Evolutionary conservation across 2,113 vertebrate genomes (phyloP).

Genomic region (Rhinichthys klamathensis): DNA sequence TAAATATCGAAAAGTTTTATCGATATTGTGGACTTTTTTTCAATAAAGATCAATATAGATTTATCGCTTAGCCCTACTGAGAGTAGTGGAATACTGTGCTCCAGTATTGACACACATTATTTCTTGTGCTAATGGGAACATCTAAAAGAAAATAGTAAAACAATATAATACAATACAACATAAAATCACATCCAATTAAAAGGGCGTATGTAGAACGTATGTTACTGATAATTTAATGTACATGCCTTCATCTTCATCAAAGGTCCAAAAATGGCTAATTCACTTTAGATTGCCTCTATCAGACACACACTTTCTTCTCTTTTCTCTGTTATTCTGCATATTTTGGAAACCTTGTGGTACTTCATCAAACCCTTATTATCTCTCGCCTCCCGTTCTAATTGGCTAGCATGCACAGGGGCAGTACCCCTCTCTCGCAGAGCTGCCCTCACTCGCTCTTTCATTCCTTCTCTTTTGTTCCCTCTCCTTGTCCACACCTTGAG

Average conservation of each 20-base stretch:
- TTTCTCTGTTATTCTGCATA: conserved; percentile 64
- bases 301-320: conserved; percentile 66
- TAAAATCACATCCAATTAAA: too few species aligned
- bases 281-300: conserved; percentile 77
- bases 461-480: conserved; percentile 24
- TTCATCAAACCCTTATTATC: conserved; percentile 81
- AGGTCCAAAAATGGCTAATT: conserved; percentile 71
- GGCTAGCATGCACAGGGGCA: conserved; percentile 66
- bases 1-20: too few species aligned
- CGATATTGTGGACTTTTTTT: too few species aligned
- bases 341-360: conserved; percentile 70
- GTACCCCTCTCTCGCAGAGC: conserved; percentile 55
- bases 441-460: conserved; percentile 43
- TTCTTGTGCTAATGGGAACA: background rate
- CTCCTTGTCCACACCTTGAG: conserved; percentile 49
- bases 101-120: background rate
- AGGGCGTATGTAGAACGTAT: background rate
- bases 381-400: conserved; percentile 74
- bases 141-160: background rate
- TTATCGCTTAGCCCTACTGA: too few species aligned
- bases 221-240: background rate
- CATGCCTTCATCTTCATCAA: conserved; percentile 53
- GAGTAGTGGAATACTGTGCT: background rate
- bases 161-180: background rate
- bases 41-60: too few species aligned